Base-by-base conservation (phyloP, 2,113 vertebrate species). In the Scolopax mira region DNA sequence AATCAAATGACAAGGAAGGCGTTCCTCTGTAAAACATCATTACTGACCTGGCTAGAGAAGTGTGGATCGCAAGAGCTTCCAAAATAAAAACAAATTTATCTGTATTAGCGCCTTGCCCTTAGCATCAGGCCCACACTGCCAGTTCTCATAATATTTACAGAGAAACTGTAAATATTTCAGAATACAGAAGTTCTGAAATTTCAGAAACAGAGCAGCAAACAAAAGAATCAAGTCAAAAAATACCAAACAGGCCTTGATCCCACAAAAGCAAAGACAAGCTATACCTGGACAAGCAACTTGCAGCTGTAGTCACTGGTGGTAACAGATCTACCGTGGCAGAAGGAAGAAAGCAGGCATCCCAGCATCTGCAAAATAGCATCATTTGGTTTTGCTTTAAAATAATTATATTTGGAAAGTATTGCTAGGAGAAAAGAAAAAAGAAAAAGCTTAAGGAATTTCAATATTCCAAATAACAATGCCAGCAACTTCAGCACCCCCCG, bases 301-400 rank as follows among this genome's bases (percentile, higher is more conserved):
- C 30, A 88, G 70, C 69, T 89, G 57, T 12, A 71, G 73, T 60
- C 61, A 44, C n/a, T 42, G 65, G 19, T 0, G 0, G 24, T 66
- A 84, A 84, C 28, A 75, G 44, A 67, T 37, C 17, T 55, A 21
- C 31, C 0, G 0, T 0, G 1, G 39, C 2, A 12, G 21, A 37
- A 80, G 19, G 42, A 84, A 81, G 48, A 51, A 84, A 93, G 90
- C 6, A 71, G 48, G 33, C 30, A 81, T 35, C 48, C 27, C 65
- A 75, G 24, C 61, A 86, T 24, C 84, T 79, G 80, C 35, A 86
- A 87, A 93, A 90, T 3, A 93, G 35, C 23, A 1, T 14, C 28
- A 62, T 74, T 77, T 51, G 55, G 23, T 14, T 78, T 74, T 33
- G 60, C n/a, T 71, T 78, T 66, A n/a, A 67, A 71, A 54, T 46